Evolutionary conservation across 1,140 invertebrate species (phyloP).

Genomic region (Tetragonula clypearis): DNA sequence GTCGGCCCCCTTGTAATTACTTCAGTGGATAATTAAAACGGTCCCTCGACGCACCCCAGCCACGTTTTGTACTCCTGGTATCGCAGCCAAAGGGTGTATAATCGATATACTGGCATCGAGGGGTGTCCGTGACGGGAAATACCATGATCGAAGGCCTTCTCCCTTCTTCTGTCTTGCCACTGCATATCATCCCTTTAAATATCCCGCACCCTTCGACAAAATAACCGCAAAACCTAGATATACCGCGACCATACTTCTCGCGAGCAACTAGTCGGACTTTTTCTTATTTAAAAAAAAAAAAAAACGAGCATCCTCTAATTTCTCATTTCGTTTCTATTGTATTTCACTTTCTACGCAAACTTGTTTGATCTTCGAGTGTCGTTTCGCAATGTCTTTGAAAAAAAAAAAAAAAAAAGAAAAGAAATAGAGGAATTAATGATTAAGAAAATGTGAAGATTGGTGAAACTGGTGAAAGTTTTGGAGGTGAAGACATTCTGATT

Average conservation of each 20-base stretch:
- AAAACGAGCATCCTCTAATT: too few species aligned
- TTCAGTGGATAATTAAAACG: conserved; percentile 74
- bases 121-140: conserved; percentile 75
- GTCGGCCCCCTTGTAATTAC: conserved; percentile 71
- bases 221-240: conserved; percentile 57
- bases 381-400: too few species aligned
- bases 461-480: too few species aligned
- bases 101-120: conserved; percentile 78
- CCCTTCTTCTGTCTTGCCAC: conserved; percentile 32
- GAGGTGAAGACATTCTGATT: background rate
- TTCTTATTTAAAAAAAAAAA: background rate
- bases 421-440: too few species aligned
- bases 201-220: conserved; percentile 63
- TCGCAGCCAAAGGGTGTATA: conserved; percentile 72
- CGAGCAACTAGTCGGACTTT: conserved; percentile 8
- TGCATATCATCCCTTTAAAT: conserved; percentile 64
- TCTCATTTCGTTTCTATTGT: too few species aligned
- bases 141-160: conserved; percentile 54
- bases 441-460: too few species aligned
- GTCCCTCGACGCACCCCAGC: conserved; percentile 67
- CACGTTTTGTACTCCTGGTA: conserved; percentile 39
- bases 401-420: too few species aligned
- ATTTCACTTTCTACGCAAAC: too few species aligned
- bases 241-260: conserved; percentile 30
- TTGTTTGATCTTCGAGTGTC: too few species aligned